These are phyloP conservation scores for Cyanoramphus novaezelandiae DNA, from an alignment of 2,113 vertebrate species.

Conservation along the genomic window DNA sequence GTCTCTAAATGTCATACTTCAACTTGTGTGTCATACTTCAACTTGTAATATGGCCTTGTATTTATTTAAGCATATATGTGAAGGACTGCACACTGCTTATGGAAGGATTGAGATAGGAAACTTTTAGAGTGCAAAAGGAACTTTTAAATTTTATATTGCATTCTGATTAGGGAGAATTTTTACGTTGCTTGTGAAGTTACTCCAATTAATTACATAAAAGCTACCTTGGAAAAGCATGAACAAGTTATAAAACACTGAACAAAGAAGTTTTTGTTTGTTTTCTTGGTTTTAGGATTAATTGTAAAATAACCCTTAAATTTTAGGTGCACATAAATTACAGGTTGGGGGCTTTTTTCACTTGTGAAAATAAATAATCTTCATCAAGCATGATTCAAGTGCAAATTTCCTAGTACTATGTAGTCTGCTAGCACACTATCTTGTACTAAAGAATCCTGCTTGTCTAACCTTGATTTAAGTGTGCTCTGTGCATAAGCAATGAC, in stretches of 20 bases:
- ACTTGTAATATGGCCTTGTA: background rate
- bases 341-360: accelerated
- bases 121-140: background rate
- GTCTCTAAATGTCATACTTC: background rate
- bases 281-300: background rate
- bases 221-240: background rate
- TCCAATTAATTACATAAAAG: background rate
- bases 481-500: conserved; percentile 65
- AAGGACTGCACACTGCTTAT: background rate
- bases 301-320: background rate
- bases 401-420: conserved; percentile 22
- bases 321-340: background rate
- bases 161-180: conserved; percentile 38
- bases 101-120: conserved; percentile 5
- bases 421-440: conserved; percentile 48
- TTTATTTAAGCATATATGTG: background rate
- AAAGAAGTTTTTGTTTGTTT: background rate
- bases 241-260: background rate
- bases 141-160: background rate
- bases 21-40: background rate
- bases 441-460: conserved; percentile 50
- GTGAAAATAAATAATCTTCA: background rate
- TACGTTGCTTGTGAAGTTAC: background rate
- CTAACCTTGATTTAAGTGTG: conserved; percentile 73
- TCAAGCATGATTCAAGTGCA: background rate